A percentile compares a stretch with the other conserved stretches of the same genome.
These are phyloP conservation scores for Papilio elwesi DNA, from an alignment of 2,888 invertebrate genomes.

Conservation along the genomic window DNA sequence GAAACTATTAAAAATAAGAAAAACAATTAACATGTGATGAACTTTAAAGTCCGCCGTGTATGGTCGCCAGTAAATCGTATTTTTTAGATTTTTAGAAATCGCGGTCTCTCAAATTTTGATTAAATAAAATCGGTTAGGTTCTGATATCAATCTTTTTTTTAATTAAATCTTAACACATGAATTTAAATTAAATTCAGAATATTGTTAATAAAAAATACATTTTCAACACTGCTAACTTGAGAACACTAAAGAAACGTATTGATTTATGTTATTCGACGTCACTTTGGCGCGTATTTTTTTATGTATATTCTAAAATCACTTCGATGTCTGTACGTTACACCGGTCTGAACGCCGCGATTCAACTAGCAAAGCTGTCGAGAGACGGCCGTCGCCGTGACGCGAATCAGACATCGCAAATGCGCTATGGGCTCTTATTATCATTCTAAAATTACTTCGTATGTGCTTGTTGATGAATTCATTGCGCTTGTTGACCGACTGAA, in stretches of 20 bases:
- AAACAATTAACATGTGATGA: neutral
- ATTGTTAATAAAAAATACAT: neutral
- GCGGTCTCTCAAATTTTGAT: neutral
- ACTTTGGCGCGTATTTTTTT: slow-evolving; percentile 1
- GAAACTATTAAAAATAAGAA: neutral
- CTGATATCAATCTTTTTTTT: neutral
- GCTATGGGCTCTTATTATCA: slow-evolving; percentile 44
- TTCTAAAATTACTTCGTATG: slow-evolving; percentile 46
- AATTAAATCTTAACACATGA: too few relatives aligned
- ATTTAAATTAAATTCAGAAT: neutral
- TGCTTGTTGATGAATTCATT: slow-evolving; percentile 47
- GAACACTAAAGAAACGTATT: neutral
- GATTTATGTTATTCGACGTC: neutral
- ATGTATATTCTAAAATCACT: neutral
- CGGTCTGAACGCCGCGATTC: slow-evolving; percentile 51
- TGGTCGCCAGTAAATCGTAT: neutral
- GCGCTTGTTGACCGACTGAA: slow-evolving; percentile 42
- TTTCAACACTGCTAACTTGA: neutral
- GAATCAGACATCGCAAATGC: slow-evolving; percentile 41
- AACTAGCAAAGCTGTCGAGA: slow-evolving; percentile 49
- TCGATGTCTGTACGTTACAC: slow-evolving; percentile 46
- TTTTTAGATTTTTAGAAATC: neutral
- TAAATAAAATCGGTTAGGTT: neutral
- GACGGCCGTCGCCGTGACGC: slow-evolving; percentile 36
- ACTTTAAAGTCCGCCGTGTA: neutral